These are phyloP conservation scores for Zaprionus bogoriensis DNA, from an alignment of 2,888 invertebrate genomes.

Conservation along the genomic window DNA sequence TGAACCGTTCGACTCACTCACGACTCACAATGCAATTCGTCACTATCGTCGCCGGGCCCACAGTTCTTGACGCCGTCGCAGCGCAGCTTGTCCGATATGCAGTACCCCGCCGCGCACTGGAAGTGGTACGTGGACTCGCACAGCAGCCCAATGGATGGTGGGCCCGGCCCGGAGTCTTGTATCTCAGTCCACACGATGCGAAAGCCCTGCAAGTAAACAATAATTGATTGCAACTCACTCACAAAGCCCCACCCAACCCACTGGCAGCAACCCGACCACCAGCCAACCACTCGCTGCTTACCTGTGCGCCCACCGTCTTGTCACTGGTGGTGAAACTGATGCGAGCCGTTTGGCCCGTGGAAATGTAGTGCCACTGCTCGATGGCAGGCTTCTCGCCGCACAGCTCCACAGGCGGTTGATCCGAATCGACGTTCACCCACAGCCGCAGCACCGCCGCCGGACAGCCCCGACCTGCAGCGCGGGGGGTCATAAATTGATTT, in stretches of 20 bases:
- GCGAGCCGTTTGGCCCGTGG: constrained; percentile 93
- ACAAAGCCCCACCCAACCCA: no score
- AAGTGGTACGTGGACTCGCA: constrained; percentile 87
- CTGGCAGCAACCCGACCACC: no score
- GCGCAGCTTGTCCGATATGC: constrained; percentile 89
- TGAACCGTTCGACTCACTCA: constrained; percentile 84
- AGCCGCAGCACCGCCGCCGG: constrained; percentile 95
- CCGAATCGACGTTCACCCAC: constrained; percentile 89
- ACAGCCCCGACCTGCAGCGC: constrained; percentile 90
- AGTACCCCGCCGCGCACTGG: constrained; percentile 89
- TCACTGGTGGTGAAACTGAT: constrained; percentile 97
- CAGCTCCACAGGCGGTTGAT: constrained; percentile 92
- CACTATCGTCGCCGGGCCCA: constrained; percentile 83
- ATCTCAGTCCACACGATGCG: constrained; percentile 98
- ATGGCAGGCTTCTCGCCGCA: constrained; percentile 92
- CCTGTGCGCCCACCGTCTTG: constrained; percentile 94
- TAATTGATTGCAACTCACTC: not conserved
- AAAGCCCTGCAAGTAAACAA: constrained; percentile 87
- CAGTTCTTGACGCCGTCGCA: constrained; percentile 94
- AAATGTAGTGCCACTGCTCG: constrained; percentile 92
- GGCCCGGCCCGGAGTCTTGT: constrained; percentile 85
- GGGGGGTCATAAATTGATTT: not conserved
- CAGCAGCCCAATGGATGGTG: constrained; percentile 82
- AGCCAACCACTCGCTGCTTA: constrained; percentile 62
- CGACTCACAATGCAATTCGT: constrained; percentile 84